These are phyloP conservation scores for Pteruthius melanotis DNA, from an alignment of 2,113 vertebrate species.

Conservation along the genomic window DNA sequence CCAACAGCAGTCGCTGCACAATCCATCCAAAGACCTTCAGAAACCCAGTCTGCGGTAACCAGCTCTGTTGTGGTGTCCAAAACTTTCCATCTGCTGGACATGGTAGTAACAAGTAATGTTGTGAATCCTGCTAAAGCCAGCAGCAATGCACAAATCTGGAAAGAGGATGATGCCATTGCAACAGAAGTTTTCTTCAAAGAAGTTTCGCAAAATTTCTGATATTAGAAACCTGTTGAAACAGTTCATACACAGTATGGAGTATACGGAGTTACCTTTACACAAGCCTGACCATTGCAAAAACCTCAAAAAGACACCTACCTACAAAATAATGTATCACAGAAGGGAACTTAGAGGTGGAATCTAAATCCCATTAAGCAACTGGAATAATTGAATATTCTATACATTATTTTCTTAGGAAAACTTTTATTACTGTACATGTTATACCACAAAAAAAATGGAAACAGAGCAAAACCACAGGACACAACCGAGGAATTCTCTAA, in stretches of 20 bases:
- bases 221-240: conserved; percentile 12
- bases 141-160: conserved; percentile 73
- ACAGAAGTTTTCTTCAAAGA: not conserved
- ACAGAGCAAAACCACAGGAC: not conserved
- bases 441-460: not conserved
- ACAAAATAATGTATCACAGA: not conserved
- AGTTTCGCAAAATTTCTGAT: not conserved
- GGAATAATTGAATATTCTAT: not conserved
- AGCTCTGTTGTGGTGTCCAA: conserved; percentile 40
- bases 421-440: not conserved
- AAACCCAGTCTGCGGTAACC: conserved; percentile 65
- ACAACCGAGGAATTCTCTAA: not conserved
- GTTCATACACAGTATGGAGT: not conserved
- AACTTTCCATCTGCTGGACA: conserved; percentile 76
- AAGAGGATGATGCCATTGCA: conserved; percentile 42
- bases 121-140: conserved; percentile 75
- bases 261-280: not conserved
- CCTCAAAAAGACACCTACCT: not conserved
- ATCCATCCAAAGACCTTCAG: conserved; percentile 85
- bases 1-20: conserved; percentile 71
- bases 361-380: not conserved
- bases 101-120: conserved; percentile 68
- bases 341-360: not conserved
- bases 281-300: not conserved
- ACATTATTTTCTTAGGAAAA: not conserved